These are phyloP conservation scores for Pollimyrus isidori DNA, from an alignment of 2,113 vertebrate species.

Conservation along the genomic window DNA sequence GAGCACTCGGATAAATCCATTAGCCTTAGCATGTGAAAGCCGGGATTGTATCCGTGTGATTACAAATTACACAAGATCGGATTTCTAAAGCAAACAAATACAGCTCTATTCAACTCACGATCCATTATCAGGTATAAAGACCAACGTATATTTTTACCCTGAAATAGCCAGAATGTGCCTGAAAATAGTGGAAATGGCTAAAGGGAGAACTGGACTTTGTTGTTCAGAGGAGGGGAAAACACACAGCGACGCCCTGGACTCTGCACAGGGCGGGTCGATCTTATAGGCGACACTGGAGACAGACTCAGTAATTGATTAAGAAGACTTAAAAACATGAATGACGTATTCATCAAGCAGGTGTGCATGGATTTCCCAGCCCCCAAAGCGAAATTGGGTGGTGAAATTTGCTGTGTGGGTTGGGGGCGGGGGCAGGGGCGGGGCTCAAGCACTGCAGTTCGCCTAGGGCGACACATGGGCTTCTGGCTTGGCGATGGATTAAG, in stretches of 20 bases:
- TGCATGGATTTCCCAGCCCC: not conserved
- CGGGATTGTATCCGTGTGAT: constrained; percentile 19
- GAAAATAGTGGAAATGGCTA: not conserved
- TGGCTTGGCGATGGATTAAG: not conserved
- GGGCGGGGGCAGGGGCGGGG: no score
- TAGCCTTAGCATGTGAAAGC: constrained; percentile 6
- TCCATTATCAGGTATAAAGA: not conserved
- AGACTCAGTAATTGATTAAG: not conserved
- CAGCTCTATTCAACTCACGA: not conserved
- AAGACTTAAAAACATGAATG: not conserved
- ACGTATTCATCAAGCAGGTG: not conserved
- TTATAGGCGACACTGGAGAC: not conserved
- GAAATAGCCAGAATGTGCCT: not conserved
- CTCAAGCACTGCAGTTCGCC: not conserved
- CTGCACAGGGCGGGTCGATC: not conserved
- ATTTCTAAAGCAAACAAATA: constrained; percentile 14
- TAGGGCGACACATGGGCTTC: not conserved
- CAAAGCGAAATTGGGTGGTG: not conserved
- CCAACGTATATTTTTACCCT: not conserved
- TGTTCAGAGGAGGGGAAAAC: not conserved
- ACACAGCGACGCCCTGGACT: not conserved
- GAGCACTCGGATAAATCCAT: constrained; percentile 25
- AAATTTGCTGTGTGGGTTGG: not conserved
- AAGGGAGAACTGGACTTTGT: not conserved
- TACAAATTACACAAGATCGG: constrained; percentile 18